Percentiles rank a stretch among this genome's conserved stretches.
These are phyloP conservation scores for Synodontis membranacea DNA, from an alignment of 2,113 vertebrate species.

Conservation along the genomic window DNA sequence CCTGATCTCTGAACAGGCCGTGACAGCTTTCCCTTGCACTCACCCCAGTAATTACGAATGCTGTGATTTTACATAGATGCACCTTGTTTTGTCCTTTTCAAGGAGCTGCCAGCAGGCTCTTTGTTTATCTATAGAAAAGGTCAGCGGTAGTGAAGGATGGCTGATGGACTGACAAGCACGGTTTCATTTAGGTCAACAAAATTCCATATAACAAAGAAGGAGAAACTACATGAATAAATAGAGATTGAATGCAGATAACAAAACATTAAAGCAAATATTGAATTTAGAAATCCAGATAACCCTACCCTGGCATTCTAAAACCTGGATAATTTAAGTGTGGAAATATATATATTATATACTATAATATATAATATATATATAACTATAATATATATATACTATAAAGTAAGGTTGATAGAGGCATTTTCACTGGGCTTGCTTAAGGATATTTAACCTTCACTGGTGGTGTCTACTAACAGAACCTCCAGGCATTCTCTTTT, in stretches of 20 bases:
- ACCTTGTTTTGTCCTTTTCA: conserved; percentile 46
- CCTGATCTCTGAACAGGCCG: conserved; percentile 28
- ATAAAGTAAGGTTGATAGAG: too few relatives aligned
- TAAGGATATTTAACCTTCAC: too few relatives aligned
- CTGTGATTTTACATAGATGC: conserved; percentile 44
- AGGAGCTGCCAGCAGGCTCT: conserved; percentile 21
- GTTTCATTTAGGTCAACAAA: not conserved
- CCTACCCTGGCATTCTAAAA: not conserved
- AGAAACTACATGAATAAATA: not conserved
- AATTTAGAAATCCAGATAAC: not conserved
- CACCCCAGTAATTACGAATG: conserved; percentile 42
- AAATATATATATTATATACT: too few relatives aligned
- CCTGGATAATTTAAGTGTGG: not conserved
- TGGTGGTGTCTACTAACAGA: not conserved
- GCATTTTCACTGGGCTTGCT: too few relatives aligned
- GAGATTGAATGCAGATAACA: not conserved
- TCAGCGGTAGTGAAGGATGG: conserved; percentile 25
- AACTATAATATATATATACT: too few relatives aligned
- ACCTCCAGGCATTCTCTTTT: not conserved
- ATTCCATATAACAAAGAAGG: not conserved
- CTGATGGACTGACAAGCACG: not conserved
- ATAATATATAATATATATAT: too few relatives aligned
- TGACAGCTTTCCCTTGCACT: conserved; percentile 38
- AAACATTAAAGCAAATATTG: not conserved
- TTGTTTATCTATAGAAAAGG: conserved; percentile 35